Conservation (phyloP, 2,113 vertebrate genomes). For the Mustela lutreola region DNA sequence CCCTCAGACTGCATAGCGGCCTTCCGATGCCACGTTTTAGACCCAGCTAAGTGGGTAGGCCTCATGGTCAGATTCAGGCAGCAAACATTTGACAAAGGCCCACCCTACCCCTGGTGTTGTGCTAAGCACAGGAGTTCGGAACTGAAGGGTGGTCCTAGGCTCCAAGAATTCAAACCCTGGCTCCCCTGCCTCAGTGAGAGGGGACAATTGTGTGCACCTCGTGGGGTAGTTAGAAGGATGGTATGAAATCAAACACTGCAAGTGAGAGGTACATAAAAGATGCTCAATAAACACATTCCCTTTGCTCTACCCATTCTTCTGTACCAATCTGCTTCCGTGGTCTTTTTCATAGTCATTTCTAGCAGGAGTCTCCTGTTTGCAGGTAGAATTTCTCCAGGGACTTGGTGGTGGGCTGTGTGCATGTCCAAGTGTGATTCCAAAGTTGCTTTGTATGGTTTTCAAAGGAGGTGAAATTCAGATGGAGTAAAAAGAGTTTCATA, state of each 20-base stretch:
- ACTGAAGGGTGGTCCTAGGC: neutral
- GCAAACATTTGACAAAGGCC: neutral
- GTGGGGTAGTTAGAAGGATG: neutral
- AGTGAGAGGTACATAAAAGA: neutral
- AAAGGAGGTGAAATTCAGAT: constrained; percentile 7
- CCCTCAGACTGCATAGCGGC: neutral
- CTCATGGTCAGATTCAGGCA: neutral
- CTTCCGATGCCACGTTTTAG: neutral
- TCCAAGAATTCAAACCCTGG: neutral
- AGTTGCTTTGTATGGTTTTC: neutral
- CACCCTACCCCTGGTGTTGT: neutral
- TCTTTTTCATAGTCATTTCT: neutral
- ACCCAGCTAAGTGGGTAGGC: neutral
- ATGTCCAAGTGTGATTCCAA: neutral
- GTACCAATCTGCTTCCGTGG: neutral
- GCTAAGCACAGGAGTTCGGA: neutral
- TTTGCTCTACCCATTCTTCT: neutral
- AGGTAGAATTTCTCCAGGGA: neutral
- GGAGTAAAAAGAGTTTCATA: neutral
- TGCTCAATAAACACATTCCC: neutral
- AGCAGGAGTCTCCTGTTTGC: neutral
- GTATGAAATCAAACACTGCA: neutral
- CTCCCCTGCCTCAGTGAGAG: neutral
- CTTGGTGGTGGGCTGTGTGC: neutral
- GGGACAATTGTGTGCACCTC: neutral